Conservation (phyloP, 2,113 vertebrate genomes). For the Xiphophorus maculatus region DNA sequence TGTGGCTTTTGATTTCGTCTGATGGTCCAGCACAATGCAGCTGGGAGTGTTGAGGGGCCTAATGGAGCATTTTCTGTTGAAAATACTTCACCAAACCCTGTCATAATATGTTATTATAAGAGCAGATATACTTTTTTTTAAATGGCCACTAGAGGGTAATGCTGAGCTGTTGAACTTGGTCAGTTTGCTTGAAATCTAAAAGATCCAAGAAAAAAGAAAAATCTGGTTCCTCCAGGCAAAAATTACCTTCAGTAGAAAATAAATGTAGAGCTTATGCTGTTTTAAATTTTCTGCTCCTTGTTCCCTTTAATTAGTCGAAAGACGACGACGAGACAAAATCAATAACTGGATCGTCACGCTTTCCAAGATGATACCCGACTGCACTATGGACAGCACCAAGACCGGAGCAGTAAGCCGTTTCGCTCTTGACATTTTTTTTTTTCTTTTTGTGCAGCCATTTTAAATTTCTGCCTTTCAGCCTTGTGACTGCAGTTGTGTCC, state of each 20-base stretch:
- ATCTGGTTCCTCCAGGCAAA: not conserved
- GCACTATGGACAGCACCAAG: slow-evolving; percentile 89
- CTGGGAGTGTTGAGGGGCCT: not conserved
- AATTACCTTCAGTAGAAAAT: not conserved
- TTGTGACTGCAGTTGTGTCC: slow-evolving; percentile 9
- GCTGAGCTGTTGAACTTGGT: slow-evolving; percentile 46
- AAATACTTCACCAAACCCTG: slow-evolving; percentile 32
- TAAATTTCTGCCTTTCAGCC: not conserved
- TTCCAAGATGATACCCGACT: slow-evolving; percentile 93
- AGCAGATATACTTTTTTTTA: not conserved
- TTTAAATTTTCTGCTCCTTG: not conserved
- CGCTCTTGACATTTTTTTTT: not conserved
- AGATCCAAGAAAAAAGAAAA: slow-evolving; percentile 21
- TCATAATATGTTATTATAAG: slow-evolving; percentile 23
- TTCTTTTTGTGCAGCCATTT: not conserved
- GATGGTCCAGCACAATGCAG: slow-evolving; percentile 28
- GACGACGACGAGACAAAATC: slow-evolving; percentile 92
- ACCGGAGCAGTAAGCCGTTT: slow-evolving; percentile 82
- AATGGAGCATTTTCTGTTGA: slow-evolving; percentile 38
- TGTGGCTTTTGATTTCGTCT: slow-evolving; percentile 60
- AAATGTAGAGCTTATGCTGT: not conserved
- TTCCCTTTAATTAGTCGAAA: slow-evolving; percentile 80
- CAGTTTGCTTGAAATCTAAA: not conserved
- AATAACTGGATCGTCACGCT: slow-evolving; percentile 95
- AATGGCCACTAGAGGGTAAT: slow-evolving; percentile 69